Conservation (phyloP, 2,888 invertebrate genomes). For the Xanthostigma xanthostigma region DNA sequence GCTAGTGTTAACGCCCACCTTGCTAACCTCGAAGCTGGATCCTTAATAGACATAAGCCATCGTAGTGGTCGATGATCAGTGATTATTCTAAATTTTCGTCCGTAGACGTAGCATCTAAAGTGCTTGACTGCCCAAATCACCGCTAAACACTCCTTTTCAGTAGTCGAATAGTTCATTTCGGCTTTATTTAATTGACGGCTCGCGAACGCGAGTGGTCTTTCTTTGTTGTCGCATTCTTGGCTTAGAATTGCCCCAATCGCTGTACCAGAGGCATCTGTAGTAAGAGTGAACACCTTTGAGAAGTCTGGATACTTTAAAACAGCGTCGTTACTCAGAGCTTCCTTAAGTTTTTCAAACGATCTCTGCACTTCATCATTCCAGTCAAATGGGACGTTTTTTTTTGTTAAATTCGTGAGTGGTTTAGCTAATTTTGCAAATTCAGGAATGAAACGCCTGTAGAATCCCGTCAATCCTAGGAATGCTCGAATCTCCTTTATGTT, state of each 20-base stretch:
- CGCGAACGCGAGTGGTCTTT: conserved; percentile 15
- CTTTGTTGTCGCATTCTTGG: conserved; percentile 9
- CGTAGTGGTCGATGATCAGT: conserved; percentile 15
- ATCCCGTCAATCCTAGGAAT: conserved; percentile 13
- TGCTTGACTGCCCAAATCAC: conserved; percentile 13
- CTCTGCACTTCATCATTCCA: conserved; percentile 8
- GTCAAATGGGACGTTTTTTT: conserved; percentile 7
- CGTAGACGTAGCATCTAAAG: conserved; percentile 15
- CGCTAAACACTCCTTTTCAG: conserved; percentile 16
- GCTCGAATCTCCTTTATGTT: background rate
- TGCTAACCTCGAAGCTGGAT: conserved; percentile 11
- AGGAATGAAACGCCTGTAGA: conserved; percentile 12
- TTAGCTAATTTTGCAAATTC: conserved; percentile 8
- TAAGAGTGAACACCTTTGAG: conserved; percentile 8
- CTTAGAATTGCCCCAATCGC: conserved; percentile 13
- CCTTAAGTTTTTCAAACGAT: conserved; percentile 10
- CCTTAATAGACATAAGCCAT: conserved; percentile 12
- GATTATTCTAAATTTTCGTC: conserved; percentile 13
- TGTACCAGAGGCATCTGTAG: conserved; percentile 13
- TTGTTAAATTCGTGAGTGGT: conserved; percentile 9
- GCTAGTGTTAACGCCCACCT: conserved; percentile 11
- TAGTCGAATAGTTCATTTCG: conserved; percentile 13
- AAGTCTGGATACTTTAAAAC: conserved; percentile 12
- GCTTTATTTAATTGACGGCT: conserved; percentile 12
- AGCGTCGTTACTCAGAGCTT: conserved; percentile 7